These are phyloP conservation scores for Pegoplata infirma DNA, from an alignment of 2,888 invertebrate species.

Conservation along the genomic window DNA sequence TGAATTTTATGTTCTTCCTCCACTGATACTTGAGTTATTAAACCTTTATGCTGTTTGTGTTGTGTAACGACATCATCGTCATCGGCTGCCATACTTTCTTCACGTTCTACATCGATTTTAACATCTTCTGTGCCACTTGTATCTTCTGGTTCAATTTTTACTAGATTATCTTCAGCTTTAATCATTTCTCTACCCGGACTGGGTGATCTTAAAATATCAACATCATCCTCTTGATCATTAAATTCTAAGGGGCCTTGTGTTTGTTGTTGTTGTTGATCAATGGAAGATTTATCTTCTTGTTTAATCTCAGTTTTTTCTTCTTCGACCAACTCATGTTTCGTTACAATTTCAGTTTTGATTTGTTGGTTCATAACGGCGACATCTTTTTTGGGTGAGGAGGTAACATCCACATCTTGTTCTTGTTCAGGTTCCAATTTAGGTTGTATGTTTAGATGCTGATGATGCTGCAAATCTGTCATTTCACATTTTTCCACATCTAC, in stretches of 20 bases:
- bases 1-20: neutral
- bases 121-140: slow-evolving; percentile 74
- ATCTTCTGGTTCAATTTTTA: slow-evolving; percentile 77
- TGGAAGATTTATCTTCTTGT: neutral
- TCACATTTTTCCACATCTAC: slow-evolving; percentile 56
- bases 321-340: slow-evolving; percentile 32
- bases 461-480: neutral
- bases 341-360: slow-evolving; percentile 23
- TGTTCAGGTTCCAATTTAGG: slow-evolving; percentile 35
- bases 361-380: neutral
- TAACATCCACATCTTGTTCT: slow-evolving; percentile 41
- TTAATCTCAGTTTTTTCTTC: neutral
- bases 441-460: neutral
- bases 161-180: slow-evolving; percentile 75
- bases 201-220: slow-evolving; percentile 75
- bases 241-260: slow-evolving; percentile 33
- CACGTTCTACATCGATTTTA: slow-evolving; percentile 76
- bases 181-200: slow-evolving; percentile 75
- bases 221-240: slow-evolving; percentile 74
- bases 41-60: slow-evolving; percentile 43
- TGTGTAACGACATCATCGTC: slow-evolving; percentile 42
- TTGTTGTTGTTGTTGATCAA: slow-evolving; percentile 48
- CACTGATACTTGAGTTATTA: neutral
- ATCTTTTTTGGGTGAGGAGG: neutral
- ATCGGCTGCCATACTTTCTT: slow-evolving; percentile 72